Evolutionary conservation across 1,140 invertebrate species (phyloP), one percentile per base, ranked within the genome.

Genomic region (Plectus sambesii): DNA sequence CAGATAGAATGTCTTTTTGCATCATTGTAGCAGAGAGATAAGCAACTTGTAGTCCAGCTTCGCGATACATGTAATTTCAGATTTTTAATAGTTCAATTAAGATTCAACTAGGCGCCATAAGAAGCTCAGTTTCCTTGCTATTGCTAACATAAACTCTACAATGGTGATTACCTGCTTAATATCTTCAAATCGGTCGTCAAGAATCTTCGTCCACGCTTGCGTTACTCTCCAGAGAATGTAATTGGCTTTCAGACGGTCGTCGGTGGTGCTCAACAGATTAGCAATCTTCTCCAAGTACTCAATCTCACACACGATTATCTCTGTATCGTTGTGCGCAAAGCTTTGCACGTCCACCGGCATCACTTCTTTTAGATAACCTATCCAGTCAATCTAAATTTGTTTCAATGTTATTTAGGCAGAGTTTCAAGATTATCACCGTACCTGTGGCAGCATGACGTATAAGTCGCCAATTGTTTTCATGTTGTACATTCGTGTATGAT

Each of bases 181-280:
- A 36, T 58, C 56, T 23, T 58, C 56, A 23, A 58, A 58, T 47
- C 56, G 25, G 12, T 56, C 53, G 51, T 58, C 56, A n/a, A 58
- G 40, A 23, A 50, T 45, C 12, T 49, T 47, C 1, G 48, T 43
- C 12, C 40, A 49, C 2, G 54, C 42, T 26, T 58, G 47, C 1
- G 58, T 49, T 24, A 58, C 36, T 25, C 56, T 23, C 56, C 56
- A 58, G 12, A 58, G 9, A 4, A 58, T 46, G 37, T 58, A 58
- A 36, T 58, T 57, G 19, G 44, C 42, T 23, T 56, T 9, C 5
- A 57, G 22, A 1, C 36, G 22, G 9, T 29, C 23, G 19, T 58
- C 49, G 26, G 56, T 58, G 9, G 36, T 25, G 20, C 41, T 19
- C 9, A 58, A 4, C 1, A 58, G 25, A 9, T 29, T 41, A 1